Evolutionary conservation across 2,113 vertebrate species (phyloP), one percentile per base, ranked within the genome.

Genomic region (Strix uralensis): DNA sequence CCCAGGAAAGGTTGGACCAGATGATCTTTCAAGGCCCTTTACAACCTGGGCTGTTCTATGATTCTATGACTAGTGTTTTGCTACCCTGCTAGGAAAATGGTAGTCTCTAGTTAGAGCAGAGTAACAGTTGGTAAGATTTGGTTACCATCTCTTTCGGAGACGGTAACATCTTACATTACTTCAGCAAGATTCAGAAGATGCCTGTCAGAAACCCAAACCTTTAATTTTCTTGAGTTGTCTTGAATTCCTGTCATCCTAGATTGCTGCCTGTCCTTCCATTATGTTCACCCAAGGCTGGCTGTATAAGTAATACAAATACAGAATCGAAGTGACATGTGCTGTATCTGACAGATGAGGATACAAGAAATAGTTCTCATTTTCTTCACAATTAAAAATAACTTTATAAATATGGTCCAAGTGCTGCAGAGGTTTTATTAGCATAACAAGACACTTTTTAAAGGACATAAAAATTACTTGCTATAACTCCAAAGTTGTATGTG

Each of bases 201-300:
- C 27, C 82, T 90, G 86, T 88, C 92, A 97, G 86, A 94, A 93
- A 88, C 74, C 16, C 58, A 96, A 70, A 44, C 51, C 75, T 95
- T 95, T 75, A 38, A 59, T 92, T 94, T 95, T 88, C 40, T 42
- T 42, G 40, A 42, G 81, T 90, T 67, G 52, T 95, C 65, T 80
- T 93, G 73, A 93, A 87, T 93, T 87, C 32, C 78, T 85, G 70
- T 93, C 95, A 94, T 87, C 52, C 73, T 93, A 93, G 38, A 91
- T 34, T 81, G 90, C 84, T 90, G 92, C 92, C 94, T 95, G 88
- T 95, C 93, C 92, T 83, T 95, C 63, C 73, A 82, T 81, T 85
- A 95, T 44, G 57, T 63, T 95, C 73, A 93, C 65, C 81, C 87
- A 92, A 92, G 74, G 44, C 92, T 93, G 85, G 38, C 73, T 90